phyloP scores from a whole-genome alignment of 2,797 vertebrate species.

The Microctenopoma steveboyesi region DNA sequence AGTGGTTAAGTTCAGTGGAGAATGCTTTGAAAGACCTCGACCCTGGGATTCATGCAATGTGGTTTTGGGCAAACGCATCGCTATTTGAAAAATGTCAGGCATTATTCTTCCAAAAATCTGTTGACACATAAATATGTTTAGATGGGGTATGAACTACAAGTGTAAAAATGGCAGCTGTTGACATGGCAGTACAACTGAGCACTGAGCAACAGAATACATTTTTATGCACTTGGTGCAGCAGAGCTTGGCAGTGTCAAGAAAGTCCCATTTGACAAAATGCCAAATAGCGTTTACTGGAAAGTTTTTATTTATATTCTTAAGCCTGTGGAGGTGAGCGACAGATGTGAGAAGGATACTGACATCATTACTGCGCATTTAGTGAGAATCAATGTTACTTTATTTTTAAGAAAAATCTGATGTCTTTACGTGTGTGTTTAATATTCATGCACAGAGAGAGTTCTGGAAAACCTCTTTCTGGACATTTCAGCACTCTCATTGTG shows the following conservation, averaged over 20 bases:
- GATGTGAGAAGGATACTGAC: constrained; percentile 16
- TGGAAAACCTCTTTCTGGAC: constrained; percentile 53
- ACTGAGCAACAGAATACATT: constrained; percentile 6
- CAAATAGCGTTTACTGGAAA: constrained; percentile 22
- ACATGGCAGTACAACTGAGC: constrained; percentile 20
- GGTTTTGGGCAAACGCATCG: constrained; percentile 77
- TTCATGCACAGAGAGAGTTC: constrained; percentile 57
- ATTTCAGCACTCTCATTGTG: constrained; percentile 68
- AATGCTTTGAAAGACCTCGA: constrained; percentile 81
- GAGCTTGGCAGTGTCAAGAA: constrained; percentile 15
- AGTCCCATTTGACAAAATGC: constrained; percentile 7
- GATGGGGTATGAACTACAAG: constrained; percentile 37
- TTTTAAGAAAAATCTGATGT: constrained; percentile 58
- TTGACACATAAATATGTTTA: constrained; percentile 57
- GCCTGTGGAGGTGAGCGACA: constrained; percentile 4
- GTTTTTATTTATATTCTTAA: constrained; percentile 30
- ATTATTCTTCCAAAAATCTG: constrained; percentile 53
- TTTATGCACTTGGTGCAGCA: constrained; percentile 23
- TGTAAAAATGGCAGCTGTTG: constrained; percentile 20
- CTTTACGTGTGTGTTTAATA: constrained; percentile 69
- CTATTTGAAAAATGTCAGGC: constrained; percentile 79
- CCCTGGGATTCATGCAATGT: constrained; percentile 76
- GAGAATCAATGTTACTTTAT: constrained; percentile 34
- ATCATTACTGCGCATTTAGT: constrained; percentile 11
- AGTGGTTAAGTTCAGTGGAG: constrained; percentile 74